A percentile compares a stretch with the other conserved stretches of the same genome.
These are phyloP conservation scores for Euwallacea similis DNA, from an alignment of 1,140 invertebrate species.

Conservation along the genomic window DNA sequence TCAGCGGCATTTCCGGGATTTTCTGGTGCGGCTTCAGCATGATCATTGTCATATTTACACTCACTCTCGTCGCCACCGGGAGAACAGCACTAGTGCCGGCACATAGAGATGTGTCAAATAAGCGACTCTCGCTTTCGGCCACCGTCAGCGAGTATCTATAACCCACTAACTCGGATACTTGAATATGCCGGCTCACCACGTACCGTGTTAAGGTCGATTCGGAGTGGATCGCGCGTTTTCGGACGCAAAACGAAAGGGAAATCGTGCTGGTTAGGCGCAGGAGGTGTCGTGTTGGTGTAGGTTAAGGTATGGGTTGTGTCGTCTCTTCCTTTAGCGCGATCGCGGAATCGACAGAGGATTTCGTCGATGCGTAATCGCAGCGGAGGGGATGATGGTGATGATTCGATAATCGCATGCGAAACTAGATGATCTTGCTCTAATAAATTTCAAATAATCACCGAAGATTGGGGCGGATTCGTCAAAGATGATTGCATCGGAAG, in stretches of 20 bases:
- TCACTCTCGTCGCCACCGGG: not conserved
- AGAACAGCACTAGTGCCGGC: not conserved
- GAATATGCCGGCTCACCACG: conserved; percentile 33
- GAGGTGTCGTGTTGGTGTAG: conserved; percentile 37
- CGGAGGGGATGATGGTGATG: not conserved
- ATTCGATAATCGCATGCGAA: not conserved
- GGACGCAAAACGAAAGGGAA: conserved; percentile 36
- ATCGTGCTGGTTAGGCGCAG: conserved; percentile 26
- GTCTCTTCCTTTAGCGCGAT: conserved; percentile 7
- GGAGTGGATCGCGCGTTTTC: conserved; percentile 24
- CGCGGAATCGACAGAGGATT: conserved; percentile 12
- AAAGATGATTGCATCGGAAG: too few species aligned
- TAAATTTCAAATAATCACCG: too few species aligned
- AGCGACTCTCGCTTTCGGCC: conserved; percentile 26
- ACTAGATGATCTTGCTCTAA: conserved; percentile 1
- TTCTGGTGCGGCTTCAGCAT: conserved; percentile 42
- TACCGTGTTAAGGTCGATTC: conserved; percentile 28
- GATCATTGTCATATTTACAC: conserved; percentile 39
- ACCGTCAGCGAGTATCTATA: conserved; percentile 28
- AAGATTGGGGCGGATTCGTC: too few species aligned
- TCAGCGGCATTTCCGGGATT: conserved; percentile 36
- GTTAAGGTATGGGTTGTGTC: conserved; percentile 34
- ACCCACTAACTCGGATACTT: conserved; percentile 36
- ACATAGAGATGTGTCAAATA: conserved; percentile 1
- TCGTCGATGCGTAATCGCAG: conserved; percentile 12